Percentiles rank a stretch among this genome's conserved stretches.
Conservation (phyloP, 2,113 vertebrate species). For the Heptranchias perlo region DNA sequence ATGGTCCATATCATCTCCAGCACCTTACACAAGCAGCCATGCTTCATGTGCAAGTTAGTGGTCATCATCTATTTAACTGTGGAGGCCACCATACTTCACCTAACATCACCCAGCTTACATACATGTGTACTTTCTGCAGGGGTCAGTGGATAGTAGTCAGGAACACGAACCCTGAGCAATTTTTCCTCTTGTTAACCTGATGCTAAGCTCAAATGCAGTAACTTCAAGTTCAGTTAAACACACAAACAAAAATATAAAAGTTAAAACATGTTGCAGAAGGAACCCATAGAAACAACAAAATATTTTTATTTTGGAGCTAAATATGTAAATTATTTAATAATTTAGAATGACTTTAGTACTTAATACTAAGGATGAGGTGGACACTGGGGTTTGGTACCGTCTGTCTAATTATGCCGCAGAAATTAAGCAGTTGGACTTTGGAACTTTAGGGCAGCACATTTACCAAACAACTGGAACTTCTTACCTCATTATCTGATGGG, state of each 20-base stretch:
- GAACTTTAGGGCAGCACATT: neutral
- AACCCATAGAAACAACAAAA: neutral
- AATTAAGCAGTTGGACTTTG: neutral
- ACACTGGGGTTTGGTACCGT: neutral
- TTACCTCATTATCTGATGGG: conserved; percentile 3
- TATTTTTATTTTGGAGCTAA: too few relatives aligned
- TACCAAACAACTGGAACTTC: neutral
- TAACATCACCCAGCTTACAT: neutral
- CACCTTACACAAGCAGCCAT: neutral
- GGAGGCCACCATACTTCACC: neutral
- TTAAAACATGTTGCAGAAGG: neutral
- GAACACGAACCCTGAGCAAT: neutral
- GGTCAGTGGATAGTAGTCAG: neutral
- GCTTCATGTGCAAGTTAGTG: neutral
- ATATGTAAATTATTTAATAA: neutral
- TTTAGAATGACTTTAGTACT: neutral
- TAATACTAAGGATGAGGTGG: neutral
- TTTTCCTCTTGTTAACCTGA: neutral
- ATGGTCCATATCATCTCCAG: neutral
- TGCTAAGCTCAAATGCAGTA: neutral
- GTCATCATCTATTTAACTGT: neutral
- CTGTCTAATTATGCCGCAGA: neutral
- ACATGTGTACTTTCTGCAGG: neutral
- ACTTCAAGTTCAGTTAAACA: neutral
- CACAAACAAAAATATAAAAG: neutral